Percentiles rank a stretch among this genome's conserved stretches.
phyloP scores from a whole-genome alignment of 1,140 invertebrate genomes.

The Dufourea novaeangliae region DNA sequence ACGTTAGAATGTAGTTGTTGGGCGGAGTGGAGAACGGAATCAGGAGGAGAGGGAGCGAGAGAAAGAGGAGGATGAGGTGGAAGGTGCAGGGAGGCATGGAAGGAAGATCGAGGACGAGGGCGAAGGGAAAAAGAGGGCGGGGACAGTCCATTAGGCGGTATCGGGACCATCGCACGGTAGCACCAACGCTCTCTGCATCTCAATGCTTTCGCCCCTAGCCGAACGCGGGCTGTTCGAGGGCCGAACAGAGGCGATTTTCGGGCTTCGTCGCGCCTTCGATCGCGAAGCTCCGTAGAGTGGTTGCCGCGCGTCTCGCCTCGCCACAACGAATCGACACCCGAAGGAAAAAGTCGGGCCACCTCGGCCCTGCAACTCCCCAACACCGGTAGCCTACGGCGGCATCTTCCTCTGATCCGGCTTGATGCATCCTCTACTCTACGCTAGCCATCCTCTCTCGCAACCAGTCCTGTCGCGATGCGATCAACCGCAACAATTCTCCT shows the following conservation, averaged over 20 bases:
- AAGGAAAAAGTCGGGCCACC: constrained; percentile 66
- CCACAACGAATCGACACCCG: constrained; percentile 44
- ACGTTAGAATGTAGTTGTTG: constrained; percentile 50
- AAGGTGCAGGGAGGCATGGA: constrained; percentile 60
- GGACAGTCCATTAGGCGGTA: constrained; percentile 81
- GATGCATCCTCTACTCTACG: constrained; percentile 23
- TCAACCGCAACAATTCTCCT: not conserved
- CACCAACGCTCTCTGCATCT: constrained; percentile 81
- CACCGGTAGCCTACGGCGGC: constrained; percentile 78
- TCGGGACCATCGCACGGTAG: constrained; percentile 82
- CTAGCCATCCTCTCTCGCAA: constrained; percentile 4
- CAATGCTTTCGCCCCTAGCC: constrained; percentile 74
- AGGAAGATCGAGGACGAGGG: constrained; percentile 68
- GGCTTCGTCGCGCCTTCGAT: constrained; percentile 36
- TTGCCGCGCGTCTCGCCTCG: constrained; percentile 25
- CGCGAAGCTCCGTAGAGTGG: constrained; percentile 25
- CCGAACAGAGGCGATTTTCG: constrained; percentile 62
- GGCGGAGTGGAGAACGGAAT: not conserved
- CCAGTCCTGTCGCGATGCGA: constrained; percentile 5
- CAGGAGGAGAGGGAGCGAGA: constrained; percentile 13
- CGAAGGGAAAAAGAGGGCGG: constrained; percentile 70
- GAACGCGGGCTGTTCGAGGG: constrained; percentile 50
- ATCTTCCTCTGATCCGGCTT: constrained; percentile 74
- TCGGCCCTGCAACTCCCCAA: constrained; percentile 73
- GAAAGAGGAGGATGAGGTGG: constrained; percentile 43